phyloP scores from a whole-genome alignment of 2,888 invertebrate species.

The Cephus spinipes region DNA sequence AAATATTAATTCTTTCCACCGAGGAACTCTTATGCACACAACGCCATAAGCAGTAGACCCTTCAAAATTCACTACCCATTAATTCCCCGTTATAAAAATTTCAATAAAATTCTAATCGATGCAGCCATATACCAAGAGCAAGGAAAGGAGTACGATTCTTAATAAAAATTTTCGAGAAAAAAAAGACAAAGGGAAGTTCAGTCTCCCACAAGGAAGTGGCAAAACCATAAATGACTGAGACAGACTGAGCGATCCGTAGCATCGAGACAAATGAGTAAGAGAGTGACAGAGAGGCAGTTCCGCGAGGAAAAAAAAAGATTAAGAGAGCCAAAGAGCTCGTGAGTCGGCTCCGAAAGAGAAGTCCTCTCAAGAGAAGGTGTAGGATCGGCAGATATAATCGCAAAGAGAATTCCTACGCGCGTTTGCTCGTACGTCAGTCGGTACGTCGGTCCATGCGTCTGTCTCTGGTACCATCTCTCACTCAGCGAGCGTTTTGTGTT shows the following conservation, averaged over 20 bases:
- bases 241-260: neutral
- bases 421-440: conserved; percentile 29
- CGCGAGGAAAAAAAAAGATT: neutral
- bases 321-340: neutral
- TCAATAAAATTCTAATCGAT: too few relatives aligned
- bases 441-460: conserved; percentile 8
- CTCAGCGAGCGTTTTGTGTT: neutral
- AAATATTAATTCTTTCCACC: neutral
- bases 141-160: too few relatives aligned
- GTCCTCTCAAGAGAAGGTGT: conserved; percentile 46
- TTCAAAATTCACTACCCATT: neutral
- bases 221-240: neutral
- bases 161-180: neutral
- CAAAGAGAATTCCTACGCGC: conserved; percentile 55
- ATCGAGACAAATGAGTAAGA: neutral
- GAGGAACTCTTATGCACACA: neutral
- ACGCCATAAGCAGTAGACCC: neutral
- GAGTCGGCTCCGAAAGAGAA: neutral
- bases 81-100: too few relatives aligned
- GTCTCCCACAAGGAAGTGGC: neutral
- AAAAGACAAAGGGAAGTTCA: neutral
- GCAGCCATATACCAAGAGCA: neutral
- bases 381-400: conserved; percentile 60
- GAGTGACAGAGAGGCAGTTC: neutral
- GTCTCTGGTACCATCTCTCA: conserved; percentile 9